These are phyloP conservation scores for Micrasema longulum DNA, from an alignment of 1,140 invertebrate species.

Conservation along the genomic window DNA sequence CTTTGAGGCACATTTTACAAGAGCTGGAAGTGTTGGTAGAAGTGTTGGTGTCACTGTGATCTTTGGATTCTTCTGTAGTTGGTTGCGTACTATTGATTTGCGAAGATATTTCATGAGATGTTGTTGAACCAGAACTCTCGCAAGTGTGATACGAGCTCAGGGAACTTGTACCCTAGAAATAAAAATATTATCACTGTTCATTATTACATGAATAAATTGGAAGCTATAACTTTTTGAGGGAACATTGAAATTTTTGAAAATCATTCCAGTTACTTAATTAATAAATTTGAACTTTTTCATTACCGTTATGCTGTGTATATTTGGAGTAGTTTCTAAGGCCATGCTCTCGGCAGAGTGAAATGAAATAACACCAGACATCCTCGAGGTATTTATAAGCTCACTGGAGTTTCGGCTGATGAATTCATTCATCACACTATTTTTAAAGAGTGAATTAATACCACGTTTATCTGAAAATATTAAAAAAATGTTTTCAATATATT, in stretches of 20 bases:
- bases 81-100: conserved; percentile 58
- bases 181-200: too few relatives aligned
- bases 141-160: conserved; percentile 63
- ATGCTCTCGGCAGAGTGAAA: conserved; percentile 65
- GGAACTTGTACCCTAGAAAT: conserved; percentile 41
- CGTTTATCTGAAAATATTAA: conserved; percentile 47
- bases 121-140: conserved; percentile 61
- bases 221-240: too few relatives aligned
- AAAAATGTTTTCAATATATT: too few relatives aligned
- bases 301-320: conserved; percentile 22
- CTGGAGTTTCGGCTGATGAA: conserved; percentile 45
- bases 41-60: conserved; percentile 53
- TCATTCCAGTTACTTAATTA: too few relatives aligned
- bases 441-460: conserved; percentile 51
- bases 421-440: conserved; percentile 52
- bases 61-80: conserved; percentile 59
- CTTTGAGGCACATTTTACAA: conserved; percentile 49
- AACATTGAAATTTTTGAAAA: too few relatives aligned
- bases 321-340: conserved; percentile 24
- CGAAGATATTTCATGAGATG: conserved; percentile 59
- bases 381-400: conserved; percentile 58
- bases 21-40: conserved; percentile 36
- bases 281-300: not conserved
- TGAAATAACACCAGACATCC: conserved; percentile 65
- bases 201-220: too few relatives aligned